These are phyloP conservation scores for Tetranychus piercei DNA, from an alignment of 2,888 invertebrate species.

Conservation along the genomic window DNA sequence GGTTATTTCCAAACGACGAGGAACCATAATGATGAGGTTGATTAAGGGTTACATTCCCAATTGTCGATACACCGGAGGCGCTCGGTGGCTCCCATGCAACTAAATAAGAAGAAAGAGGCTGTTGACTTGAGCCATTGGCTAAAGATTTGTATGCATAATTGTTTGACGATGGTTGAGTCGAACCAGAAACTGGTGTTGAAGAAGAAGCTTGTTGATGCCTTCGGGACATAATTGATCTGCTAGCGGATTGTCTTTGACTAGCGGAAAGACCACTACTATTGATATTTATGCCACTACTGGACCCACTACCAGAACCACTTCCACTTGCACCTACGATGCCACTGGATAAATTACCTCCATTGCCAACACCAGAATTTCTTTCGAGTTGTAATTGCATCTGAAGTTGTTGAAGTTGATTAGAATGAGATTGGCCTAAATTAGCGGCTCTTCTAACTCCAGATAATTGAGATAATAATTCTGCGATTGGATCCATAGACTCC, in stretches of 20 bases:
- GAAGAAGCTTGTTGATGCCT: constrained; percentile 19
- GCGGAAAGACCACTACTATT: not conserved
- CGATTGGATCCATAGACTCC: constrained; percentile 86
- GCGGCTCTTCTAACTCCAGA: constrained; percentile 62
- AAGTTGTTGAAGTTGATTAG: constrained; percentile 41
- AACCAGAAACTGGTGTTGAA: constrained; percentile 8
- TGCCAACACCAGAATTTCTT: not conserved
- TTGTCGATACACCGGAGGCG: not conserved
- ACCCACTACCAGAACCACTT: not conserved
- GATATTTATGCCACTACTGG: not conserved
- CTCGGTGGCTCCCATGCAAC: not conserved
- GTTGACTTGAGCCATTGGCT: not conserved
- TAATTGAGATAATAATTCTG: constrained; percentile 75
- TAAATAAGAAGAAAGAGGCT: not conserved
- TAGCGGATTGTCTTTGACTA: not conserved
- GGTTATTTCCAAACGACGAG: not conserved
- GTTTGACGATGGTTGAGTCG: not conserved
- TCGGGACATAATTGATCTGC: constrained; percentile 13
- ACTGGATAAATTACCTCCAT: not conserved
- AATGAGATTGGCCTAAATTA: constrained; percentile 27
- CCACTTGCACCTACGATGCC: not conserved
- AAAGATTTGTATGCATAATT: not conserved
- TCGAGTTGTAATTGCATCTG: constrained; percentile 78
- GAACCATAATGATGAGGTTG: not conserved
- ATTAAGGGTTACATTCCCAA: not conserved